These are phyloP conservation scores for Pygoscelis adeliae DNA, from an alignment of 2,113 vertebrate genomes.

Conservation along the genomic window DNA sequence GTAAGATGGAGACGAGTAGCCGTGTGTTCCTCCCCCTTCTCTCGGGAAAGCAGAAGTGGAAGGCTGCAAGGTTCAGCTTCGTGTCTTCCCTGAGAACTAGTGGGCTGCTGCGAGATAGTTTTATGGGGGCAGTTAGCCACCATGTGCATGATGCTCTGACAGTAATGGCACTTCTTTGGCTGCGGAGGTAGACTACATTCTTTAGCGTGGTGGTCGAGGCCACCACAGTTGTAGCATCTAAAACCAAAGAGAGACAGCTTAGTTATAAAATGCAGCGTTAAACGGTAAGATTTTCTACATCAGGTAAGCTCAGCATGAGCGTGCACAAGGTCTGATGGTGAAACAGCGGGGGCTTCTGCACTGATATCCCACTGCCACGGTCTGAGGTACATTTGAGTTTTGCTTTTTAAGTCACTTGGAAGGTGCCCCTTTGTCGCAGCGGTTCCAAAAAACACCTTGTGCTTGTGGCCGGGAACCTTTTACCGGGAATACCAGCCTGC, in stretches of 20 bases:
- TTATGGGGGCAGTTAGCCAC: slow-evolving; percentile 85
- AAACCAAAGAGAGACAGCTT: neutral
- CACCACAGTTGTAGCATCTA: slow-evolving; percentile 88
- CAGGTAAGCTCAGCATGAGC: neutral
- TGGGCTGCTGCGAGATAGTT: slow-evolving; percentile 70
- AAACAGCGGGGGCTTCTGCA: neutral
- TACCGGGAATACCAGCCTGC: fast-evolving
- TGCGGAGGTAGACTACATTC: slow-evolving; percentile 87
- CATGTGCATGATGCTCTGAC: slow-evolving; percentile 87
- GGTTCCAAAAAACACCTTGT: neutral
- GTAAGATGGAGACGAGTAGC: slow-evolving; percentile 62
- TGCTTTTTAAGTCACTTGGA: neutral
- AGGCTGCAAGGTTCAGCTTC: slow-evolving; percentile 82
- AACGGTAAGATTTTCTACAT: neutral
- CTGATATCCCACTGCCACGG: fast-evolving
- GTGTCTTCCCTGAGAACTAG: slow-evolving; percentile 87
- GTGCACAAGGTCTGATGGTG: neutral
- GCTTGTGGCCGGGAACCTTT: no score
- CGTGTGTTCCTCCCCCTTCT: slow-evolving; percentile 71
- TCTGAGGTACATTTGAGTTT: neutral
- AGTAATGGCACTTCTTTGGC: slow-evolving; percentile 91
- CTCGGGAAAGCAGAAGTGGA: slow-evolving; percentile 78
- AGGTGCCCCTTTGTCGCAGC: neutral
- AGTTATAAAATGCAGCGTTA: neutral
- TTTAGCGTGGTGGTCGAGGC: slow-evolving; percentile 86